A percentile compares a stretch with the other conserved stretches of the same genome.
Evolutionary conservation across 2,888 invertebrate genomes (phyloP).

Genomic region (Ophion ventricosus): DNA sequence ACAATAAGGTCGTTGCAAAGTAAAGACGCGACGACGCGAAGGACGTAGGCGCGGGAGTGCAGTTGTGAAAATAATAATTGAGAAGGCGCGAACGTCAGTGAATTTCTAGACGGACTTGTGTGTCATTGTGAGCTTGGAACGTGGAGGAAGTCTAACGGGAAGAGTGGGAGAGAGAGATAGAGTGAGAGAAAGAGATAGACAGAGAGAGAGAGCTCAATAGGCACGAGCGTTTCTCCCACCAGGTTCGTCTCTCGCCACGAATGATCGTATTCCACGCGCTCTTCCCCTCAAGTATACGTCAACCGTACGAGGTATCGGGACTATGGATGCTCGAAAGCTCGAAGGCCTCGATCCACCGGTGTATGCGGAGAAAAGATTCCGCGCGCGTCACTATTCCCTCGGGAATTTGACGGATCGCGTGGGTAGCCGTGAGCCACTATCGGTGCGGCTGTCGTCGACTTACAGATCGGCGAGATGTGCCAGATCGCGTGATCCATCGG

Average conservation of each 20-base stretch:
- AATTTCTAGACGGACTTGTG: neutral
- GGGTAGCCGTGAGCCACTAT: slow-evolving; percentile 69
- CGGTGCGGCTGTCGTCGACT: slow-evolving; percentile 72
- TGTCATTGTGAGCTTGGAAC: neutral
- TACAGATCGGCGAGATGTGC: slow-evolving; percentile 74
- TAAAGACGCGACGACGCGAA: neutral
- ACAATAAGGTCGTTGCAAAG: neutral
- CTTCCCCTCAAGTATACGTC: neutral
- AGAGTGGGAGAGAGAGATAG: neutral
- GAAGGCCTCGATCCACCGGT: neutral
- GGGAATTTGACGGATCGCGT: slow-evolving; percentile 74
- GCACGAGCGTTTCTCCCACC: neutral
- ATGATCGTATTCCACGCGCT: neutral
- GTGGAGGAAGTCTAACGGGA: too few species aligned
- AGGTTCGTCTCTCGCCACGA: neutral
- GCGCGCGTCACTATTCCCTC: slow-evolving; percentile 74
- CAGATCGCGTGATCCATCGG: slow-evolving; percentile 64
- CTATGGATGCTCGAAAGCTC: neutral
- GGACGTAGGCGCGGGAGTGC: neutral
- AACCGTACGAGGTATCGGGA: neutral
- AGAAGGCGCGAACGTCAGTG: neutral
- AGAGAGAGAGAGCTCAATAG: neutral
- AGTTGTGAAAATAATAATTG: neutral
- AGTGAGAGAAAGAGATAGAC: neutral
- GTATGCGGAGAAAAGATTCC: neutral